Evolutionary conservation across 2,888 invertebrate genomes (phyloP).

Genomic region (Athalia rosae): DNA sequence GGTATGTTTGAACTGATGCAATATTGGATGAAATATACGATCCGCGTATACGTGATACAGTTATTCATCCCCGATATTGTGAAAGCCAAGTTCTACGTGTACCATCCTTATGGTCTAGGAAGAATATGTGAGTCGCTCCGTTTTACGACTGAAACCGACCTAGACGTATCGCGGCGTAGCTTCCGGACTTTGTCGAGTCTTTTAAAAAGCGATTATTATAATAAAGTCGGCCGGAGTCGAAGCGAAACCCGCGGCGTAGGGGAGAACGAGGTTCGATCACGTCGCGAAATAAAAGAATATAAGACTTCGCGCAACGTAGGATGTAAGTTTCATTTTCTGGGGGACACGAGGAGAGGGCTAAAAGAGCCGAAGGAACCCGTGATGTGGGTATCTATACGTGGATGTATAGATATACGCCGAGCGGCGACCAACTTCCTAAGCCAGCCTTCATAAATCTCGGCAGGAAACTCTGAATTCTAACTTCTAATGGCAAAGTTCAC

Average conservation of each 20-base stretch:
- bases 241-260: not conserved
- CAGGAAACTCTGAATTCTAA: conserved; percentile 40
- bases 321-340: not conserved
- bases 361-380: not conserved
- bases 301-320: not conserved
- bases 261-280: not conserved
- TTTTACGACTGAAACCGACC: conserved; percentile 2
- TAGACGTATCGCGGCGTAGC: not conserved
- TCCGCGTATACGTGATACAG: too few species aligned
- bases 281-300: conserved; percentile 13
- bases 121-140: too few species aligned
- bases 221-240: conserved; percentile 6
- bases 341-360: not conserved
- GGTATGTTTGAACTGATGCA: too few species aligned
- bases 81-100: too few species aligned
- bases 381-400: conserved; percentile 13
- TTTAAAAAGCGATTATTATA: conserved; percentile 29
- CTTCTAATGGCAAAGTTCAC: conserved; percentile 44
- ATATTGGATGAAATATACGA: too few species aligned
- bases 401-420: conserved; percentile 5
- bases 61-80: too few species aligned
- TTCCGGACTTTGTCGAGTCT: not conserved
- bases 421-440: conserved; percentile 13
- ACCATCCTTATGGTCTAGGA: too few species aligned
- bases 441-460: conserved; percentile 42